These are phyloP conservation scores for Dicaeum eximium DNA, from an alignment of 2,113 vertebrate species.

Conservation along the genomic window DNA sequence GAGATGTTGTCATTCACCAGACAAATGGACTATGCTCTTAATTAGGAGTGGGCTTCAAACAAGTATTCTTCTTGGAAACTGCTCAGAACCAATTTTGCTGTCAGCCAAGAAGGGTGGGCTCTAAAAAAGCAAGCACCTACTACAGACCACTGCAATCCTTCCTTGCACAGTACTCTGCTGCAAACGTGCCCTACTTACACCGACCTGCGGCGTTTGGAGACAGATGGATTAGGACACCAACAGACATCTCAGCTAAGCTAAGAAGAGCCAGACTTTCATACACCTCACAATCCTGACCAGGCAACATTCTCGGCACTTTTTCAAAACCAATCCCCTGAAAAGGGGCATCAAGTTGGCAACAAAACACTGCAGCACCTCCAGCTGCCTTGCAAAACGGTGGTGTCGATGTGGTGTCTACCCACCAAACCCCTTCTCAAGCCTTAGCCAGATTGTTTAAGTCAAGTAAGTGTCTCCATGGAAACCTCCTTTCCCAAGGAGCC, in stretches of 20 bases:
- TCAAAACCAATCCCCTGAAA: neutral
- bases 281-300: neutral
- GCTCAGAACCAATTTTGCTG: neutral
- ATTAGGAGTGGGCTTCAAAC: neutral
- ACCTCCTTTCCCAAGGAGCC: constrained; percentile 6
- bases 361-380: neutral
- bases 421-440: neutral
- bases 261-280: neutral
- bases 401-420: neutral
- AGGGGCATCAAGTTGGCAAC: neutral
- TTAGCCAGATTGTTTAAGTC: neutral
- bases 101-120: neutral
- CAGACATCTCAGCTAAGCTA: neutral
- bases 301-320: neutral
- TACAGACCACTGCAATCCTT: neutral
- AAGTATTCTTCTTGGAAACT: neutral
- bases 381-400: neutral
- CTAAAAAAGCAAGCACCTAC: neutral
- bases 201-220: neutral
- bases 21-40: neutral
- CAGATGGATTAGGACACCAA: neutral
- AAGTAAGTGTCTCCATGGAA: constrained; percentile 46
- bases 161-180: neutral
- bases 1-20: neutral
- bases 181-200: neutral